Evolutionary conservation across 1,140 invertebrate genomes (phyloP).

Genomic region (Camponotus vicinus): DNA sequence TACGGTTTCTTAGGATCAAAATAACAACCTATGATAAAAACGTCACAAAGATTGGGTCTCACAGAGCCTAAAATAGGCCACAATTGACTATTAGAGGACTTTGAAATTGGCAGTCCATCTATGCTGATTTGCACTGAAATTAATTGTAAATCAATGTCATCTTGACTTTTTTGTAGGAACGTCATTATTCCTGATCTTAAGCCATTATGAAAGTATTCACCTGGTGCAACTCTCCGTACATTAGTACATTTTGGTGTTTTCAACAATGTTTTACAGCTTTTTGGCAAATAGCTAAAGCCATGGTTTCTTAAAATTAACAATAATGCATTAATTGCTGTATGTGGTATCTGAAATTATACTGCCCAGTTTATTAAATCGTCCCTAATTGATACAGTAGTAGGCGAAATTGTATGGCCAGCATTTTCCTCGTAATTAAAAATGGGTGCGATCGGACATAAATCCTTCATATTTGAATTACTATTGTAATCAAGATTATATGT

Average conservation of each 20-base stretch:
- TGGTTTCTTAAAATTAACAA: not conserved
- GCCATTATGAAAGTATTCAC: conserved; percentile 16
- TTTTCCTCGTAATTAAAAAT: not conserved
- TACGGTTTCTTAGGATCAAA: no score
- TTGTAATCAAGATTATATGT: not conserved
- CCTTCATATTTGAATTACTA: not conserved
- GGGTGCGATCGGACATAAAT: not conserved
- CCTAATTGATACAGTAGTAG: not conserved
- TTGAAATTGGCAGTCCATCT: conserved; percentile 18
- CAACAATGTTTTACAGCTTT: conserved; percentile 1
- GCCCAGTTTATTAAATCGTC: conserved; percentile 7
- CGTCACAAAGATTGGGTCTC: not conserved
- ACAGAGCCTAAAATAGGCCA: conserved; percentile 21
- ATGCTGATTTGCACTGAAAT: not conserved
- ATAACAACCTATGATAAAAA: no score
- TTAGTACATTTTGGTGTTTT: conserved; percentile 17
- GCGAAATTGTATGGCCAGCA: not conserved
- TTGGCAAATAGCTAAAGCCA: not conserved
- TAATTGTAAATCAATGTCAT: not conserved
- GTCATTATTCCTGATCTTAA: not conserved
- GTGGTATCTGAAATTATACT: conserved; percentile 11
- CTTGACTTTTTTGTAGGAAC: conserved; percentile 3
- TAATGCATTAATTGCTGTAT: not conserved
- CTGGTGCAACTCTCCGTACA: not conserved
- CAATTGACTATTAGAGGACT: conserved; percentile 28